Base-by-base conservation (phyloP, 2,113 vertebrate species). In the Protomyctophum bolini region DNA sequence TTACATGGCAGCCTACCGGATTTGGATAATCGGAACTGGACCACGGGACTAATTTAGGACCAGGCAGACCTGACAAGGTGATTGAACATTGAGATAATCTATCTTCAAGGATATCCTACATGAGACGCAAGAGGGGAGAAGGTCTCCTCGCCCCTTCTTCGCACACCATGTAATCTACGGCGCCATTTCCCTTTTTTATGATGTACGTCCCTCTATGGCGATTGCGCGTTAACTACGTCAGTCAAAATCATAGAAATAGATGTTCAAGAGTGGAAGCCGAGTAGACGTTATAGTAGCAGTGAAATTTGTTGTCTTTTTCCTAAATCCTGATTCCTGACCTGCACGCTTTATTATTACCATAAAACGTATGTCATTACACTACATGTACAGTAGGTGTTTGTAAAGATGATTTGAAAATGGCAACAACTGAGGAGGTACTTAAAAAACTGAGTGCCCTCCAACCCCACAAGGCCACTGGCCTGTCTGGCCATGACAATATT, bases 111-210 rank as follows among this genome's bases (percentile, higher is more conserved):
- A 41, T 41, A 3, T 41, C 1, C 33, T 41, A 41, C 5, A 41
- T 41, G n/a, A 8, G 71, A 60, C 33, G 75, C 77, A 29, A 59
- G 10, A 73, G 73, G 69, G 65, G 65, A 80, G 68, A 80, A 63
- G 71, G 55, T 84, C 76, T 74, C 55, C 60, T 76, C 75, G 62
- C 64, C 79, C 76, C n/a, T 62, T 69, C 64, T 68, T 74, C 54
- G 59, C 41, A 49, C 65, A 59, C 51, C 76, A 70, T 82, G 64
- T 51, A 9, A 48, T 70, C 82, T 86, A 90, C 90, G 21, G 21
- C 21, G 90, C 90, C 90, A 91, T 91, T 65, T 89, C 90, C 60
- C 47, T 58, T 76, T 57, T 67, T 76, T 57, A 67, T 72, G 49
- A 67, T 72, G 49, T 75, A 77, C 74, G 56, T 29, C 59, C 59